These are phyloP conservation scores for Zootoca vivipara DNA, from an alignment of 2,113 vertebrate species.

Conservation along the genomic window DNA sequence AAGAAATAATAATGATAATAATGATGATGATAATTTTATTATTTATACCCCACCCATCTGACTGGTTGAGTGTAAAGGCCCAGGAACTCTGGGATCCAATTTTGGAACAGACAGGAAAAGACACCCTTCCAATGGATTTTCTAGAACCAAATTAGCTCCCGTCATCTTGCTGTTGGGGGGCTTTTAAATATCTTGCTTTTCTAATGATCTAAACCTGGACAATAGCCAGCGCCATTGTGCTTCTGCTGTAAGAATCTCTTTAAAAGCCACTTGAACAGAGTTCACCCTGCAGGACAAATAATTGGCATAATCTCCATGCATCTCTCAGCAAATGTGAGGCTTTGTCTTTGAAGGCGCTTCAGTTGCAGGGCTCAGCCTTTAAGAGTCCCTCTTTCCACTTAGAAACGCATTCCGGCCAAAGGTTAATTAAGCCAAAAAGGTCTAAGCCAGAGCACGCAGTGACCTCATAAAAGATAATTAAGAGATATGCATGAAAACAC, in stretches of 20 bases:
- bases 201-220: background rate
- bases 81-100: background rate
- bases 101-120: background rate
- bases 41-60: no score
- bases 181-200: background rate
- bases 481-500: slow-evolving; percentile 28
- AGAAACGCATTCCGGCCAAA: slow-evolving; percentile 12
- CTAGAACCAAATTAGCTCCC: background rate
- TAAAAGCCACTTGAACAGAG: background rate
- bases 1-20: no score
- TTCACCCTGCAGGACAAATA: background rate
- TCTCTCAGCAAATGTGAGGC: background rate
- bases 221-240: background rate
- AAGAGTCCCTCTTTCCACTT: slow-evolving; percentile 7
- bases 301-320: background rate
- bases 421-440: slow-evolving; percentile 33
- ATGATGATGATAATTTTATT: no score
- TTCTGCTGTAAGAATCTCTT: background rate
- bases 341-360: background rate
- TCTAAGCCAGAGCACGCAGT: background rate
- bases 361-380: background rate
- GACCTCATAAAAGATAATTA: slow-evolving; percentile 32
- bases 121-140: background rate
- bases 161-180: background rate
- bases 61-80: background rate